A percentile compares a stretch with the other conserved stretches of the same genome.
Conservation (phyloP, 2,888 invertebrate species). For the Priapulus caudatus region DNA sequence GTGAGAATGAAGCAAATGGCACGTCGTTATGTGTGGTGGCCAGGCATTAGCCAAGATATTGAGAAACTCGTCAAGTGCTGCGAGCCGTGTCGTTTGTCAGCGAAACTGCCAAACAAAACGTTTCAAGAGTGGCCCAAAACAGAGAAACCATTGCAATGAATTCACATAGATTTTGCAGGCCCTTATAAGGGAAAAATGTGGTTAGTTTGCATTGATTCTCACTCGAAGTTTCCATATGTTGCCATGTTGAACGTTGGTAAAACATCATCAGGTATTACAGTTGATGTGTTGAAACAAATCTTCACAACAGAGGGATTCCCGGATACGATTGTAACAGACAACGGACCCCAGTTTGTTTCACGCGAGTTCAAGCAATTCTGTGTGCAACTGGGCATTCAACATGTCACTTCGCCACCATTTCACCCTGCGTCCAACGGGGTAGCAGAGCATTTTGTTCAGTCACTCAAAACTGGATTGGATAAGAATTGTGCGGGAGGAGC, state of each 20-base stretch:
- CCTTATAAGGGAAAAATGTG: too few relatives aligned
- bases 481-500: too few relatives aligned
- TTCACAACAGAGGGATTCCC: not conserved
- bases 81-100: not conserved
- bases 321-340: not conserved
- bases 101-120: too few relatives aligned
- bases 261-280: not conserved
- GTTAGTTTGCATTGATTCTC: not conserved
- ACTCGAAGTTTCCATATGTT: not conserved
- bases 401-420: too few relatives aligned
- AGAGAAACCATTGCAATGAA: not conserved
- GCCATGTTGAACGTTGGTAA: not conserved
- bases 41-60: not conserved
- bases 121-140: too few relatives aligned
- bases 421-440: too few relatives aligned
- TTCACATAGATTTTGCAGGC: not conserved
- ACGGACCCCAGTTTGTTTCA: conserved; percentile 1
- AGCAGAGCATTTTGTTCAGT: too few relatives aligned
- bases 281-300: not conserved
- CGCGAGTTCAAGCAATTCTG: too few relatives aligned
- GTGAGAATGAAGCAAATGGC: not conserved
- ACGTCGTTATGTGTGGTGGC: conserved; percentile 5
- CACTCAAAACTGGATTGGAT: too few relatives aligned
- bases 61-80: not conserved
- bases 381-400: too few relatives aligned